Evolutionary conservation across 2,113 vertebrate genomes (phyloP), one percentile per base, ranked within the genome.

Genomic region (Nesogale talazaci): DNA sequence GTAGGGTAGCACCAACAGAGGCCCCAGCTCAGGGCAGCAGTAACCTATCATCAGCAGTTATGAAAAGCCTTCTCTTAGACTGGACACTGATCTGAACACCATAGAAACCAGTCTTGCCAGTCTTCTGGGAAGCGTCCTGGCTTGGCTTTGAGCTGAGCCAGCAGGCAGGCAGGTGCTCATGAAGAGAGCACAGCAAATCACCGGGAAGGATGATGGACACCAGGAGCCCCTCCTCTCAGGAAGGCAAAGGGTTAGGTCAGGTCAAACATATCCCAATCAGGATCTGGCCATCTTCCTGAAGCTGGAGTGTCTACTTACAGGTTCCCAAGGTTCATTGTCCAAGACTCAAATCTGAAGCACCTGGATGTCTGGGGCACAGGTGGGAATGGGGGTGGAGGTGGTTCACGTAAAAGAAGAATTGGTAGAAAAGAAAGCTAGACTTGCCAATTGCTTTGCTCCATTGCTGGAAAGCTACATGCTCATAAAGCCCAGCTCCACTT

Each of bases 341-440:
- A 7, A 95, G 95, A 94, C 82, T 70, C 93, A 93, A 94, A 94
- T 96, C 93, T 89, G 94, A 97, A 97, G 97, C 95, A 97, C 97
- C 97, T 97, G 97, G 96, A 91, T 95, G 75, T 96, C 80, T 85
- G 56, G 81, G 65, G 79, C 77, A 65, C 2, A 42, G 25, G n/a
- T n/a, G n/a, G n/a, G n/a, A n/a, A n/a, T n/a, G n/a, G n/a, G 90
- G 46, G 42, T 82, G 42, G 61, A 82, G 79, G 61, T 34, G 86
- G 42, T 56, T 89, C 42, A 92, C 70, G 63, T 90, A 82, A 86
- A 90, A 94, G 40, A 78, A 90, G 57, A 94, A 88, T 2, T 1
- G 31, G 78, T 95, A 89, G 81, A 92, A 92, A 93, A 94, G 34
- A 89, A 94, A 93, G 75, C 36, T 85, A 79, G 88, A 69, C 85